These are phyloP conservation scores for Aphidius ervi DNA, from an alignment of 1,140 invertebrate species.

Conservation along the genomic window DNA sequence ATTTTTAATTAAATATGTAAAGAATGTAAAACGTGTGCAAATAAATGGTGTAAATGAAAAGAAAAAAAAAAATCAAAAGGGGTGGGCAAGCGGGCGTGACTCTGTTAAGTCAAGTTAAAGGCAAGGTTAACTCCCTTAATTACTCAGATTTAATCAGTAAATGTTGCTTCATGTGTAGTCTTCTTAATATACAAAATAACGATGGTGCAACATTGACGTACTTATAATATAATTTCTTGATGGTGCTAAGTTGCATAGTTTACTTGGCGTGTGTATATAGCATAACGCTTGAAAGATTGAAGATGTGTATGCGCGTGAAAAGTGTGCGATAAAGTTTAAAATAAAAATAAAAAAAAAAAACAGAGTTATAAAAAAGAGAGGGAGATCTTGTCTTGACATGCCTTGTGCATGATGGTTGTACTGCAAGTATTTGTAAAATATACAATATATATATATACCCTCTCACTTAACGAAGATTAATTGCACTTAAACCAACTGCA, in stretches of 20 bases:
- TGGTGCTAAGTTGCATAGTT: no score
- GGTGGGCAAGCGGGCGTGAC: slow-evolving; percentile 54
- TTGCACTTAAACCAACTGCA: slow-evolving; percentile 29
- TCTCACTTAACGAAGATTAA: slow-evolving; percentile 32
- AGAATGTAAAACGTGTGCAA: slow-evolving; percentile 26
- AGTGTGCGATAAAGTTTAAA: slow-evolving; percentile 1
- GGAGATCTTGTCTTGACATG: slow-evolving; percentile 3
- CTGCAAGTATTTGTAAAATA: not conserved
- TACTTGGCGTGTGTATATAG: no score
- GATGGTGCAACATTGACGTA: not conserved
- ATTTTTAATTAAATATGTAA: slow-evolving; percentile 25
- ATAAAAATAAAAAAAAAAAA: slow-evolving; percentile 35
- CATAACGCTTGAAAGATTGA: no score
- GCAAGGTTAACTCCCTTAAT: slow-evolving; percentile 54
- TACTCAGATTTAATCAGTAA: slow-evolving; percentile 40
- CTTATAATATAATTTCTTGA: no score
- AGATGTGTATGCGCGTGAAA: no score
- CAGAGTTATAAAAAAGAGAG: slow-evolving; percentile 21
- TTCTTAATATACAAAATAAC: not conserved
- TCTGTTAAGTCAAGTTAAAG: slow-evolving; percentile 53
- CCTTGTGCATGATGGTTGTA: not conserved
- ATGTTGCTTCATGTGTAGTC: slow-evolving; percentile 7
- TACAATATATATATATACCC: slow-evolving; percentile 18
- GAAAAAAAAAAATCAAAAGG: slow-evolving; percentile 23
- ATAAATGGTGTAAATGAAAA: slow-evolving; percentile 45